Base-by-base conservation (phyloP, 30 jellyfish, hydroid and myxozoan species). In the Catostylus mosaicus region DNA sequence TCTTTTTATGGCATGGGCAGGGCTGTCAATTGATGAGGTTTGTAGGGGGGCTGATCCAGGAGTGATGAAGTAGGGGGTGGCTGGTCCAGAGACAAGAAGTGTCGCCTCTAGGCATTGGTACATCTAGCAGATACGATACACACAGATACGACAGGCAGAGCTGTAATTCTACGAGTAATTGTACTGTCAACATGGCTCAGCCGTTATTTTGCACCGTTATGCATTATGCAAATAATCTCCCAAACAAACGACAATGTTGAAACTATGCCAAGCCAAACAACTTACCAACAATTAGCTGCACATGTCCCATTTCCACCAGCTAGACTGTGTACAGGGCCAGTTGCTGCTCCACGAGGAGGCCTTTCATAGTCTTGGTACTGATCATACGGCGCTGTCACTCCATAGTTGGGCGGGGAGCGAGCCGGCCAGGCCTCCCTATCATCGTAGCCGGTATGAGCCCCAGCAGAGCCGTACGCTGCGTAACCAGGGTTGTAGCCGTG, bases 361-460 rank as follows among this genome's bases (percentile, higher is more conserved):
- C 90, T 80, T 18, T 80, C 90, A 36, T 43, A 50, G 18, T 80
- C 90, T 34, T 80, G 84, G 48, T 65, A 80, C 38, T 80, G 90
- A 14, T 68, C 80, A 46, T 45, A 65, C 14, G 90, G 90, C 22
- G 90, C 90, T 19, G 75, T 72, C 45, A 62, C 59, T 51, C 80
- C 90, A 51, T 80, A 80, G 73, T 80, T 80, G 47, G 90, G 90
- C 11, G 90, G 90, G 50, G 90, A 80, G 24, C 90, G 66, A 22
- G 77, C 83, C 38, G 90, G 76, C 90, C 90, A 80, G 27, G 77
- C 30, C 31, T 80, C 90, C 24, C 84, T 69, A 4, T 80, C 84
- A 9, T 80, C 84, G 52, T 80, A 80, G 14, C 69, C 46, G 20
- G 90, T 68, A 27, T 80, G 90, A 8, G 90, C 23, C 48, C 73